A percentile compares a stretch with the other conserved stretches of the same genome.
phyloP scores from a whole-genome alignment of 1,140 invertebrate genomes.

The Hermatobates lingyangjiaoensis region DNA sequence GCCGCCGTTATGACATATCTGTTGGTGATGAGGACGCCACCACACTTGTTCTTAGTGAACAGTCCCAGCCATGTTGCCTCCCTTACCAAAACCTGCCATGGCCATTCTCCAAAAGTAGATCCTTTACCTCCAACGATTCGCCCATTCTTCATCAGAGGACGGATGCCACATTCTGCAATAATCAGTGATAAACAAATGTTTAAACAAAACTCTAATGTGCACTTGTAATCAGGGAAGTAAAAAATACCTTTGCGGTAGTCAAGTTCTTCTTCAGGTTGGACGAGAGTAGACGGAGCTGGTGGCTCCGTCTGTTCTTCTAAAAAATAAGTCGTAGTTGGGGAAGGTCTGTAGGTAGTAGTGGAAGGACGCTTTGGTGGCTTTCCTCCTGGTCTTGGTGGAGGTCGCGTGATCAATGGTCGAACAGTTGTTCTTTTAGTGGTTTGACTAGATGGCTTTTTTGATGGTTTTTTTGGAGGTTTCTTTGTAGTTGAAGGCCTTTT shows the following conservation, averaged over 20 bases:
- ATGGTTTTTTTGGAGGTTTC: slow-evolving; percentile 24
- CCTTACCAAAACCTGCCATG: slow-evolving; percentile 80
- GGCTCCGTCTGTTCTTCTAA: slow-evolving; percentile 3
- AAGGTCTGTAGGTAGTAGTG: slow-evolving; percentile 5
- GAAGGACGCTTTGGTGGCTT: slow-evolving; percentile 12
- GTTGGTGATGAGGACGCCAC: slow-evolving; percentile 72
- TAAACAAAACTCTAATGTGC: neutral
- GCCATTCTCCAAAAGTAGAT: slow-evolving; percentile 70
- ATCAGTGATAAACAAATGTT: too few species aligned
- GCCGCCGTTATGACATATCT: slow-evolving; percentile 77
- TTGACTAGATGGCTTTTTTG: slow-evolving; percentile 16
- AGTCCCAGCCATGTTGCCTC: slow-evolving; percentile 84
- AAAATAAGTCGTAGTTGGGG: slow-evolving; percentile 7
- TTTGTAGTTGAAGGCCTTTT: slow-evolving; percentile 26
- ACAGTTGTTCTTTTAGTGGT: slow-evolving; percentile 5
- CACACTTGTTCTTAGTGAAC: slow-evolving; percentile 92
- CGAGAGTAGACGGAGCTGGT: too few species aligned
- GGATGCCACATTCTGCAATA: slow-evolving; percentile 60
- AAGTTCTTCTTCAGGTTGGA: too few species aligned
- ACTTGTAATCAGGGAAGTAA: neutral
- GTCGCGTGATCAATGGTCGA: slow-evolving; percentile 1
- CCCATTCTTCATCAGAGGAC: slow-evolving; percentile 56
- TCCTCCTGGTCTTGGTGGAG: slow-evolving; percentile 13
- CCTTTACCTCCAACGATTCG: slow-evolving; percentile 79
- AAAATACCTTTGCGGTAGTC: too few species aligned